Base-by-base conservation (phyloP, 1,140 invertebrate species). In the Trichonephila inaurata region DNA sequence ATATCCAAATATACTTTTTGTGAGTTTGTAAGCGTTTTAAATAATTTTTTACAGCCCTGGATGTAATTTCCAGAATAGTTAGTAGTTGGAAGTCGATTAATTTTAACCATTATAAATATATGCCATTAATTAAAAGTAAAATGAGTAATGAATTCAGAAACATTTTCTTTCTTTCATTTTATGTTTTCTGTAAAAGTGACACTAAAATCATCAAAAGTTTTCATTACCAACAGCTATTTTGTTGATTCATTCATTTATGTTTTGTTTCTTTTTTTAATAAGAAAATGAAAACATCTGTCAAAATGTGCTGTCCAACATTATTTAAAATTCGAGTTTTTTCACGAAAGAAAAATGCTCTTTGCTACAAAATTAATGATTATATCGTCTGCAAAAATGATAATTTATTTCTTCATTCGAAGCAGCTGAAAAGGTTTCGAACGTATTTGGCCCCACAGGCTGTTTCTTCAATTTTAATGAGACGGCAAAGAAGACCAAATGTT, bases 301-400 rank as follows among this genome's bases (percentile, higher is more conserved):
- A 72, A 72, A 72, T 16, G 28, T 72, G 10, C 28, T 24, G 28
- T 33, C 28, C 69, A 64, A 64, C 14, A 28, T 72, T 28, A 72
- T 33, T 72, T 72, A 72, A 72, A 72, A 24, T 10, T 51, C n/a
- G 14, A 33, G 28, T 28, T 72, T 72, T 72, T 72, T 33, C 14
- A 18, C 0, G 69, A 33, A 14, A 28, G 69, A 72, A 72, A 72
- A 72, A 72, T 72, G 28, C 14, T 72, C 24, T 51, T 72, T 40
- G 69, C 69, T 72, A 16, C 69, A 72, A 72, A 72, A 72, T 72
- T 72, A 72, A 72, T 28, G 24, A 28, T 72, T 28, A 24, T 72
- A 72, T 33, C 69, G 3, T 5, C 28, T 2, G 28, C 28, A 33
- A 72, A 72, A 72, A 72, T 72, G 69, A 72, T 28, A 72, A 33